Evolutionary conservation across 2,797 vertebrate genomes (phyloP).

Genomic region (Poeciliopsis presidionis): DNA sequence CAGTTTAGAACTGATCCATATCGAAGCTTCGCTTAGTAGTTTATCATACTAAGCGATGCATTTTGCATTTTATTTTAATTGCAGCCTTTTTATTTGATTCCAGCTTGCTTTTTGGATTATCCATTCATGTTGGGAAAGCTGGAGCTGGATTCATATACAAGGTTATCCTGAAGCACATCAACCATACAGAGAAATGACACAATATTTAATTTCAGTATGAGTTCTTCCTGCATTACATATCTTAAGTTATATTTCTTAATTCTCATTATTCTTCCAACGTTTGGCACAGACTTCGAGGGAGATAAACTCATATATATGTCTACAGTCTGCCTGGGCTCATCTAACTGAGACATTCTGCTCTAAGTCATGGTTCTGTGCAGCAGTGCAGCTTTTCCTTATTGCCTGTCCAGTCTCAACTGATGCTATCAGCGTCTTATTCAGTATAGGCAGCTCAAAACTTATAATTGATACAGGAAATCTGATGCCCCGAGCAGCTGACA

Average conservation of each 20-base stretch:
- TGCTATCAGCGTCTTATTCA: constrained; percentile 85
- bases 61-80: not conserved
- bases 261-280: constrained; percentile 5
- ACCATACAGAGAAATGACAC: not conserved
- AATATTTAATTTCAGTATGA: not conserved
- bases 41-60: not conserved
- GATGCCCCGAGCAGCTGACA: constrained; percentile 79
- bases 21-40: constrained; percentile 4
- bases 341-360: constrained; percentile 27
- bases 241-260: constrained; percentile 12
- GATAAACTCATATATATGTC: not conserved
- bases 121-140: not conserved
- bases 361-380: constrained; percentile 19
- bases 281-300: constrained; percentile 25
- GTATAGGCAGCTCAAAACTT: constrained; percentile 69
- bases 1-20: constrained; percentile 4
- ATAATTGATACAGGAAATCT: constrained; percentile 85
- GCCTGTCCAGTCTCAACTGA: constrained; percentile 74
- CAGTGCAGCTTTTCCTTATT: constrained; percentile 32
- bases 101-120: not conserved
- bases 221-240: not conserved
- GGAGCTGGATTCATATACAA: not conserved
- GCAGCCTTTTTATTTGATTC: not conserved
- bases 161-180: not conserved
- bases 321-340: constrained; percentile 45